These are phyloP conservation scores for Cecidostiba fungosa DNA, from an alignment of 2,888 invertebrate species.

Conservation along the genomic window DNA sequence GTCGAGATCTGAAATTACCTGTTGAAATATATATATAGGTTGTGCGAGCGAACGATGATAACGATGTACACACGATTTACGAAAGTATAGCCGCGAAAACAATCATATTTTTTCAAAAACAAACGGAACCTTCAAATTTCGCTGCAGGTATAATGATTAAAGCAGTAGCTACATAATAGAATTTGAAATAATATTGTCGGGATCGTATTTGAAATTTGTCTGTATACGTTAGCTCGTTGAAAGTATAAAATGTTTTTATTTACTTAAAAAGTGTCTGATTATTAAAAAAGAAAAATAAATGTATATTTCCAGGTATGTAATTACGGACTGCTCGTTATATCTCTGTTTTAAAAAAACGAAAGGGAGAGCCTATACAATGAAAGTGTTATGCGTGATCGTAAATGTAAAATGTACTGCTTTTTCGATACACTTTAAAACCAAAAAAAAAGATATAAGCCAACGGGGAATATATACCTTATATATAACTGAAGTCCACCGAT, in stretches of 20 bases:
- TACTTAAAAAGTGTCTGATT: conserved; percentile 30
- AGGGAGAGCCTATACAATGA: conserved; percentile 38
- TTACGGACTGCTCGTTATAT: not conserved
- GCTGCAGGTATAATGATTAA: not conserved
- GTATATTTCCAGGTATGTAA: conserved; percentile 17
- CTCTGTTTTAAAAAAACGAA: conserved; percentile 21
- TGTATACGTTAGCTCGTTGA: conserved; percentile 10
- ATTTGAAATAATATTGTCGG: not conserved
- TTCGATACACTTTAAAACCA: conserved; percentile 33
- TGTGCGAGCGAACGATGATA: not conserved
- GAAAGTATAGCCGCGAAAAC: conserved; percentile 17
- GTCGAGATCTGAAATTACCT: conserved; percentile 43
- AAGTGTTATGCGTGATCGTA: conserved; percentile 30
- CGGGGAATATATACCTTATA: not conserved
- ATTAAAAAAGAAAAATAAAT: not conserved
- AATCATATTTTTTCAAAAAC: conserved; percentile 5
- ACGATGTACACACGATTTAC: not conserved
- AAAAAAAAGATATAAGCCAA: not conserved
- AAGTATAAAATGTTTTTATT: conserved; percentile 12
- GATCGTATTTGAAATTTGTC: not conserved
- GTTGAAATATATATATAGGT: conserved; percentile 35
- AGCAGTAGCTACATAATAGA: not conserved
- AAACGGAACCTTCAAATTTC: not conserved
- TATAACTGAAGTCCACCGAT: conserved; percentile 8
- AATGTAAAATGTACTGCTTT: conserved; percentile 39